Conservation (phyloP, 2,888 invertebrate genomes). For the Lepidocyrtoides sp. region DNA sequence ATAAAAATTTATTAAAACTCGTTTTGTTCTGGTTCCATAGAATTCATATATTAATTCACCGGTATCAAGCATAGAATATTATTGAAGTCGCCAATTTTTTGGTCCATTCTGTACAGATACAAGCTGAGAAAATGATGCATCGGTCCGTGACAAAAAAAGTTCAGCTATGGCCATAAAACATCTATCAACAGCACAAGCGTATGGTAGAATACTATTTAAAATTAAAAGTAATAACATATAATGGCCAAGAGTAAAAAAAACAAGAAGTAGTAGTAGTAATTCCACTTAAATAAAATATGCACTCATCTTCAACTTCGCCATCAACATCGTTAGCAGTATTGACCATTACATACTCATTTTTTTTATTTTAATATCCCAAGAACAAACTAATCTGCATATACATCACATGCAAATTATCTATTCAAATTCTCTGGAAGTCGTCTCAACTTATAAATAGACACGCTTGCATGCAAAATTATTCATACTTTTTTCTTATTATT, state of each 20-base stretch:
- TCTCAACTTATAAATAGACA: conserved; percentile 18
- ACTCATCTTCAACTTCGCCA: conserved; percentile 24
- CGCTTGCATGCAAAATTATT: conserved; percentile 27
- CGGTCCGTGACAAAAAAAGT: conserved; percentile 69
- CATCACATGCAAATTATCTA: conserved; percentile 44
- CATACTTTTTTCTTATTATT: conserved; percentile 4
- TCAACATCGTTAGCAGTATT: neutral
- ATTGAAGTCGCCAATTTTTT: conserved; percentile 52
- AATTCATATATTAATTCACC: conserved; percentile 61
- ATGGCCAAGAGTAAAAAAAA: conserved; percentile 22
- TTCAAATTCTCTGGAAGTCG: conserved; percentile 33
- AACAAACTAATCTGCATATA: conserved; percentile 66
- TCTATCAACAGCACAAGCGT: conserved; percentile 45
- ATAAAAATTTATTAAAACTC: conserved; percentile 64
- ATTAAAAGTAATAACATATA: conserved; percentile 16
- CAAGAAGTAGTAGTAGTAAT: conserved; percentile 37
- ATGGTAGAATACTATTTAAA: conserved; percentile 19
- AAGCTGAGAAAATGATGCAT: conserved; percentile 39
- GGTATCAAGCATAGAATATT: conserved; percentile 31
- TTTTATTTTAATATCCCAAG: conserved; percentile 45
- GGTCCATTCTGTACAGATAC: conserved; percentile 12
- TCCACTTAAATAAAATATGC: conserved; percentile 37
- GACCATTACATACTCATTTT: neutral
- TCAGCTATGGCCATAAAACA: conserved; percentile 24
- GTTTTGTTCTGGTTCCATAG: conserved; percentile 75